These are phyloP conservation scores for Centropus unirufus DNA, from an alignment of 2,113 vertebrate genomes.

Conservation along the genomic window DNA sequence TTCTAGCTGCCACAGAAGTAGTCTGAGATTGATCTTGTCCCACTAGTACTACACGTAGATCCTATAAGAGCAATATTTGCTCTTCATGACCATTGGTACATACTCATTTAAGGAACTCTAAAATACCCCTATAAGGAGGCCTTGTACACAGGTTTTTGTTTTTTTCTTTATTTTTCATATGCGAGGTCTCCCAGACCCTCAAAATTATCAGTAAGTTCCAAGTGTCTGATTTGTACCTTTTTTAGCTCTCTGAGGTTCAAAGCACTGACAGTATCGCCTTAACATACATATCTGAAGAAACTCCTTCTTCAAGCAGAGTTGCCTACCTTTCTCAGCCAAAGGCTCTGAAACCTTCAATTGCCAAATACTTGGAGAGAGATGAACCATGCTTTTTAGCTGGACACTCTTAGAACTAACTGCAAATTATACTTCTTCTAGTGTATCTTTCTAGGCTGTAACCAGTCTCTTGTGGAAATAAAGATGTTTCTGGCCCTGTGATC, in stretches of 20 bases:
- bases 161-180: not conserved
- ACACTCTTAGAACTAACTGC: not conserved
- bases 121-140: not conserved
- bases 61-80: slow-evolving; percentile 19
- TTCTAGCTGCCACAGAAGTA: slow-evolving; percentile 32
- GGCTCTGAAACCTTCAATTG: not conserved
- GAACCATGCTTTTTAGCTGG: not conserved
- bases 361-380: not conserved
- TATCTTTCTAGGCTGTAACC: not conserved
- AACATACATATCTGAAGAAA: accelerated
- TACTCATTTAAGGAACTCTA: not conserved
- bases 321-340: not conserved
- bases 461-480: not conserved
- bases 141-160: not conserved
- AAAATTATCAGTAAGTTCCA: not conserved
- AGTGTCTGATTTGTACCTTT: not conserved
- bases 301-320: not conserved
- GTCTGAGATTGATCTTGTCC: slow-evolving; percentile 38
- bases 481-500: not conserved
- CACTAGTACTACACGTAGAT: not conserved
- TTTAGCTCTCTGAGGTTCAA: not conserved
- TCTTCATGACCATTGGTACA: not conserved
- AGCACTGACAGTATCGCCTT: not conserved
- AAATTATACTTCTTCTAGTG: not conserved
- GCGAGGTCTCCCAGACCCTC: not conserved